phyloP scores from a whole-genome alignment of 2,888 invertebrate species.

The Lasioglossum zephyrum region DNA sequence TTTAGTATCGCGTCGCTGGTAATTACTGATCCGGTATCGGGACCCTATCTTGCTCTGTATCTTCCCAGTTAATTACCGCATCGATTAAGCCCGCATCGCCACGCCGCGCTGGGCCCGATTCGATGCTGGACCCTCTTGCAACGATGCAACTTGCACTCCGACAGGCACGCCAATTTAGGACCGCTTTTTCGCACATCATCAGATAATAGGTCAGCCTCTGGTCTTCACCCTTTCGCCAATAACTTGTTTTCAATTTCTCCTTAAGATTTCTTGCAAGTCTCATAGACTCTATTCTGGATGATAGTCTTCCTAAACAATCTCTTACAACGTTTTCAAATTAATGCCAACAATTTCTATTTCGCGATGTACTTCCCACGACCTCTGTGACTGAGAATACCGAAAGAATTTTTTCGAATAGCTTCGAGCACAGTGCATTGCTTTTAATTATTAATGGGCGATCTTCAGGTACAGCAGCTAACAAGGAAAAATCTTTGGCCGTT shows the following conservation, averaged over 20 bases:
- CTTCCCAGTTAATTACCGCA: conserved; percentile 3
- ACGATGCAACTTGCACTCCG: neutral
- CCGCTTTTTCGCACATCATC: neutral
- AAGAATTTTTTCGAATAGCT: neutral
- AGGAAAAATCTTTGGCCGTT: conserved; percentile 26
- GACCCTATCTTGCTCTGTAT: neutral
- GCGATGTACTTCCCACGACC: neutral
- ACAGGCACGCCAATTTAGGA: neutral
- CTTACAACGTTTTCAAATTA: neutral
- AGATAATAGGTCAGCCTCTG: neutral
- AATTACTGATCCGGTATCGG: conserved; percentile 21
- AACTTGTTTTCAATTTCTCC: neutral
- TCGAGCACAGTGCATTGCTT: neutral
- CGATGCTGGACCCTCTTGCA: neutral
- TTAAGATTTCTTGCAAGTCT: neutral
- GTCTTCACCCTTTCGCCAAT: neutral
- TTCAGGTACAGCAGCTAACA: neutral
- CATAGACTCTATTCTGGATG: too few species aligned
- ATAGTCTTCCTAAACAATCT: neutral
- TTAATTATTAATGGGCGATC: neutral
- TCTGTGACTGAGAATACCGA: neutral
- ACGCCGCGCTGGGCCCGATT: neutral
- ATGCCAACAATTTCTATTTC: too few species aligned
- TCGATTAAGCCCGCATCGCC: neutral
- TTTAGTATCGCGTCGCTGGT: conserved; percentile 6